A percentile compares a stretch with the other conserved stretches of the same genome.
These are phyloP conservation scores for Tigriopus japonicus DNA, from an alignment of 1,140 invertebrate genomes.

Conservation along the genomic window DNA sequence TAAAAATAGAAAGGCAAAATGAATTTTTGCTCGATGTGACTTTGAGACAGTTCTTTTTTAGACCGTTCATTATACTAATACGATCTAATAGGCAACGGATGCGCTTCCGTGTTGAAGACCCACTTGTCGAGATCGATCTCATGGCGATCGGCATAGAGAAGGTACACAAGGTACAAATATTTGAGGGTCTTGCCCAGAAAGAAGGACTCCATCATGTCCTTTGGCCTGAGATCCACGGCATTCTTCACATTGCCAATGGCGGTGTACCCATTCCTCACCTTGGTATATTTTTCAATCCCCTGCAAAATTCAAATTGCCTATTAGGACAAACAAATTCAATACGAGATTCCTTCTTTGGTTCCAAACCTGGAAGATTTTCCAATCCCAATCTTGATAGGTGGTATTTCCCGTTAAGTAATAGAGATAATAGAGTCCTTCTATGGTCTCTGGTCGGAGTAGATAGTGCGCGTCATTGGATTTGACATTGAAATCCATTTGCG, in stretches of 20 bases:
- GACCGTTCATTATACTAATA: too few relatives aligned
- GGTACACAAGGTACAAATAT: conserved; percentile 76
- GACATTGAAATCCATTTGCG: conserved; percentile 13
- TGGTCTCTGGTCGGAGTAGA: conserved; percentile 71
- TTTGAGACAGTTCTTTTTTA: too few relatives aligned
- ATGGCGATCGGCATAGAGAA: conserved; percentile 60
- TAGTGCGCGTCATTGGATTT: conserved; percentile 70
- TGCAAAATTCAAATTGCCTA: conserved; percentile 34
- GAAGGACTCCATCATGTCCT: conserved; percentile 87
- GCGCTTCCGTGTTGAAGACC: conserved; percentile 81
- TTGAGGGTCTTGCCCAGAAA: conserved; percentile 87
- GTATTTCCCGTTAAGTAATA: conserved; percentile 73
- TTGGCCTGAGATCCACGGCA: conserved; percentile 45
- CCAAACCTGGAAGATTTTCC: conserved; percentile 68
- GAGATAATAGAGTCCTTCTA: conserved; percentile 84
- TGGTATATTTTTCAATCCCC: conserved; percentile 75
- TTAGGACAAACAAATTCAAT: too few relatives aligned
- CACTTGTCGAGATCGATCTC: conserved; percentile 61
- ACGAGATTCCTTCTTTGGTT: too few relatives aligned
- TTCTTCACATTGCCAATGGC: conserved; percentile 72
- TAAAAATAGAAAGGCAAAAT: too few relatives aligned
- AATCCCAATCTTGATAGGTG: conserved; percentile 87
- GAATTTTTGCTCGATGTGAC: too few relatives aligned
- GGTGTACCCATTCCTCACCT: conserved; percentile 67
- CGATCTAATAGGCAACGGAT: conserved; percentile 51